A percentile compares a stretch with the other conserved stretches of the same genome.
phyloP scores from a whole-genome alignment of 2,888 invertebrate genomes.

The Eutolmus rufibarbis region DNA sequence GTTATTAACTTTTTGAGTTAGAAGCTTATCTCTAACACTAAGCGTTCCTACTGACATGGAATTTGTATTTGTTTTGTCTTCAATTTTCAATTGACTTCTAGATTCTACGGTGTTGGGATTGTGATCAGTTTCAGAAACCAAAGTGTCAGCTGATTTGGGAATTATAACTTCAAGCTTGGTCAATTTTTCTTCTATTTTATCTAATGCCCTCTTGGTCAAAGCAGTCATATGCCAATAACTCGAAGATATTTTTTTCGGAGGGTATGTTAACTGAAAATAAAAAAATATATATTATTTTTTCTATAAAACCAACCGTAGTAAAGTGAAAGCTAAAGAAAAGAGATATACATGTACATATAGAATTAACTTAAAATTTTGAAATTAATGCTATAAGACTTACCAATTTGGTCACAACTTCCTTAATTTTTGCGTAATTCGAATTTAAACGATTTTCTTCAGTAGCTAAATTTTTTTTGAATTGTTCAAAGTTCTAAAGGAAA shows the following conservation, averaged over 20 bases:
- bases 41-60: conserved; percentile 44
- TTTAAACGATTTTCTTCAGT: background rate
- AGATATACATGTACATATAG: no score
- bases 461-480: background rate
- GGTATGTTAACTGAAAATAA: conserved; percentile 51
- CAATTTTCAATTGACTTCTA: background rate
- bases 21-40: conserved; percentile 52
- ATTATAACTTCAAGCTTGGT: conserved; percentile 42
- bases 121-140: background rate
- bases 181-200: conserved; percentile 52
- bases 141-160: background rate
- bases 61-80: background rate
- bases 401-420: conserved; percentile 26
- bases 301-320: no score
- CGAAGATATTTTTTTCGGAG: conserved; percentile 51
- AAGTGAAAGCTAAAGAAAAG: no score
- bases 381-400: background rate
- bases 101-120: background rate
- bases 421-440: conserved; percentile 11
- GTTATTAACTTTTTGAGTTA: conserved; percentile 54
- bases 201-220: conserved; percentile 55
- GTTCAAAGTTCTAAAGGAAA: conserved; percentile 15
- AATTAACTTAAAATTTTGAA: no score
- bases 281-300: background rate
- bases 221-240: conserved; percentile 57